A percentile compares a stretch with the other conserved stretches of the same genome.
Evolutionary conservation across 2,797 vertebrate genomes (phyloP).

Genomic region (Enteromius viviparus): DNA sequence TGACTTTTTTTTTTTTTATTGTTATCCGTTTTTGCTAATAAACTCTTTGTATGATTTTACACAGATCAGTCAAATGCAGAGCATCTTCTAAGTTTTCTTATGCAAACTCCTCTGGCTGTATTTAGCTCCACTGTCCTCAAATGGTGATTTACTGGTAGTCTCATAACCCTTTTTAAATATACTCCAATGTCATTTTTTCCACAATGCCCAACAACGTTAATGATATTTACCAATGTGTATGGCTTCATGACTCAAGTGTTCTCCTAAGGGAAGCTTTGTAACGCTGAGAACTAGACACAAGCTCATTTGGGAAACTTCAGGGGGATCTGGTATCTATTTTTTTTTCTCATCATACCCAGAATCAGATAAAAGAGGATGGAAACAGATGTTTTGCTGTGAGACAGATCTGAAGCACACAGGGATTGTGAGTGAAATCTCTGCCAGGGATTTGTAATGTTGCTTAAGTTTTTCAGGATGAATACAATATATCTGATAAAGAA

Average conservation of each 20-base stretch:
- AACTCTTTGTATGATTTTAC: not conserved
- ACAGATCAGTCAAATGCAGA: not conserved
- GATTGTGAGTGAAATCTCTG: constrained; percentile 38
- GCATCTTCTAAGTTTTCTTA: not conserved
- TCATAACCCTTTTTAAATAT: not conserved
- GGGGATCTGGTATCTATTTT: constrained; percentile 57
- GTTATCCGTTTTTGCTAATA: too few relatives aligned
- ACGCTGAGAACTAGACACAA: constrained; percentile 53
- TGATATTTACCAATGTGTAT: not conserved
- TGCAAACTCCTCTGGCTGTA: not conserved
- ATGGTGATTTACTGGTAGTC: not conserved
- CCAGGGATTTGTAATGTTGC: constrained; percentile 29
- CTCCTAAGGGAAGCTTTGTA: constrained; percentile 38
- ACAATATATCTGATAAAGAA: not conserved
- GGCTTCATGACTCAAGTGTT: constrained; percentile 6
- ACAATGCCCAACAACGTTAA: not conserved
- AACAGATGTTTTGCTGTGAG: constrained; percentile 53
- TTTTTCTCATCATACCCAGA: constrained; percentile 45
- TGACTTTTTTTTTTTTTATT: too few relatives aligned
- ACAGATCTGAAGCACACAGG: constrained; percentile 13
- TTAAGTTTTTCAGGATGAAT: constrained; percentile 31
- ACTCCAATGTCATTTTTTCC: constrained; percentile 9
- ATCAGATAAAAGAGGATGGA: constrained; percentile 48
- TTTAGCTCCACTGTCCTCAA: not conserved
- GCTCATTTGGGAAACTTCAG: constrained; percentile 59